phyloP scores from a whole-genome alignment of 2,888 invertebrate species.

The Eilema griseolum region DNA sequence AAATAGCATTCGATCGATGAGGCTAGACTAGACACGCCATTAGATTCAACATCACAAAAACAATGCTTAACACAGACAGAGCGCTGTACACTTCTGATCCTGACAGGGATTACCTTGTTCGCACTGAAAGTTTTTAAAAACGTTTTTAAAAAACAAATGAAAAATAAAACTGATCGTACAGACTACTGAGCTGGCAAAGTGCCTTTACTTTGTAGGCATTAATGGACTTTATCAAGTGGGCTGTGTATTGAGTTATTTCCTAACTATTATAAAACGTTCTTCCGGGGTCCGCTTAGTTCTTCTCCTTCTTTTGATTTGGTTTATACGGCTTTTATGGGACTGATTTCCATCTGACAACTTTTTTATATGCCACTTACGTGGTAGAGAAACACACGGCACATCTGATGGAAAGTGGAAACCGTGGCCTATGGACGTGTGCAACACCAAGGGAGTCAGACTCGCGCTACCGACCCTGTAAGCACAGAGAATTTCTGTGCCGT shows the following conservation, averaged over 20 bases:
- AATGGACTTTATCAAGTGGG: neutral
- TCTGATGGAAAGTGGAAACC: too few relatives aligned
- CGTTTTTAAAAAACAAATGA: neutral
- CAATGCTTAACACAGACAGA: neutral
- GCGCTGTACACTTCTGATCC: neutral
- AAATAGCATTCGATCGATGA: conserved; percentile 6
- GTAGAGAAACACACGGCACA: too few relatives aligned
- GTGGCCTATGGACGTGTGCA: too few relatives aligned
- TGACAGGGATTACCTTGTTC: neutral
- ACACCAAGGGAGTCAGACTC: too few relatives aligned
- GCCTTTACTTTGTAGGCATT: neutral
- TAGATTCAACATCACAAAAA: conserved; percentile 6
- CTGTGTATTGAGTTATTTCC: neutral
- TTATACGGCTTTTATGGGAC: too few relatives aligned
- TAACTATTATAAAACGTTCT: neutral
- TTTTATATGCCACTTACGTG: too few relatives aligned
- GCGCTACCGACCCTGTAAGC: too few relatives aligned
- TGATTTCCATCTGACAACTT: too few relatives aligned
- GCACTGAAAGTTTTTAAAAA: neutral
- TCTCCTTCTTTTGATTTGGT: too few relatives aligned
- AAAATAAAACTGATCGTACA: neutral
- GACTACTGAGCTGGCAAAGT: neutral
- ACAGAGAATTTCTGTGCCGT: too few relatives aligned
- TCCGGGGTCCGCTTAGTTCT: too few relatives aligned
- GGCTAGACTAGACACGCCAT: conserved; percentile 15